Evolutionary conservation across 1,140 invertebrate genomes (phyloP), one percentile per base, ranked within the genome.

Genomic region (Acromyrmex echinatior): DNA sequence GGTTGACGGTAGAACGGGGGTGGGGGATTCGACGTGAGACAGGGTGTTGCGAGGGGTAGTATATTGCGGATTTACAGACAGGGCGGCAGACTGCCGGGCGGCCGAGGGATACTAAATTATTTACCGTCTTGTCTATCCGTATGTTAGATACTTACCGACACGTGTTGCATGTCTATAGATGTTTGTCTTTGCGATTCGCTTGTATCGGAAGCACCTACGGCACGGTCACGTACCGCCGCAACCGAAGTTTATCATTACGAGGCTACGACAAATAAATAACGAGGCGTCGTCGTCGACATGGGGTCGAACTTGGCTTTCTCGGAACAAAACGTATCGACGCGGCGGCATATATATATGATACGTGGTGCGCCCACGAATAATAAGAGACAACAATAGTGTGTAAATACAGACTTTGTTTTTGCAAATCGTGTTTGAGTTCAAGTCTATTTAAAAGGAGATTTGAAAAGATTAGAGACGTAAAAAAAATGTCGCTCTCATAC

Each of bases 61-160:
- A 71, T 86, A 90, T 86, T 60, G 90, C 77, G 86, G 89, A 91
- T 90, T 90, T 90, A 91, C 90, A 86, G 89, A 90, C 86, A 86
- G 88, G 93, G 94, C 93, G 94, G 92, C 94, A 94, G 94, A 94
- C 94, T 93, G 93, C 88, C 94, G 93, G 95, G 92, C 94, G 93
- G 90, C 93, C 86, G 84, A 65, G 77, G 87, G 86, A 14, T 90
- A 88, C 88, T 95, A 90, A 95, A 95, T 95, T 95, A 95, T 95
- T 95, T 94, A 95, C 89, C 80, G 63, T 65, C 78, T 81, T 88
- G 91, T 93, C 92, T 93, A 91, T 93, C 91, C 88, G 56, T 92
- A 91, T 87, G 88, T 87, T 90, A 86, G 89, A 89, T 86, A 92
- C 90, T 86, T 92, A 78, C 70, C 80, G 87, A 90, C 87, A 91